These are phyloP conservation scores for Lepas anatifera DNA, from an alignment of 2,888 invertebrate genomes.

Conservation along the genomic window DNA sequence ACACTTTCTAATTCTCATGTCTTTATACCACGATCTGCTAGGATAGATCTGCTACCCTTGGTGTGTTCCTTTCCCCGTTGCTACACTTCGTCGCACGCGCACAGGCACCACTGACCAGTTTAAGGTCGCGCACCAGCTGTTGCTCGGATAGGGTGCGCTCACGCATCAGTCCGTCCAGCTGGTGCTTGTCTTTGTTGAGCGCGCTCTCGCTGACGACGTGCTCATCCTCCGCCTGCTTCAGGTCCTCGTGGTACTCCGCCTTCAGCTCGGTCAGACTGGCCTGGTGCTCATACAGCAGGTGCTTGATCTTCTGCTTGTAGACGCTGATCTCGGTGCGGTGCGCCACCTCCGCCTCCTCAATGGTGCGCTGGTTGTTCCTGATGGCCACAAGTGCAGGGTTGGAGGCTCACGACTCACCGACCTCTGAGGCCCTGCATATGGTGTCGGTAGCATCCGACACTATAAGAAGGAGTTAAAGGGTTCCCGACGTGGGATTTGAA, in stretches of 20 bases:
- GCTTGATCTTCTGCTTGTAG: slow-evolving; percentile 85
- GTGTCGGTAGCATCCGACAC: too few relatives aligned
- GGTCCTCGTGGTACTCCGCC: slow-evolving; percentile 36
- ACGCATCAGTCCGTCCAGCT: slow-evolving; percentile 7
- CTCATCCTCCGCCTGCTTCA: slow-evolving; percentile 18
- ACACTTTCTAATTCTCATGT: too few relatives aligned
- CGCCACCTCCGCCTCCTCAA: slow-evolving; percentile 73
- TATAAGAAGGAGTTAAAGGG: too few relatives aligned
- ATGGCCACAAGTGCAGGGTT: too few relatives aligned
- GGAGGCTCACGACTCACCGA: too few relatives aligned
- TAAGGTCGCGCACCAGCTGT: neutral
- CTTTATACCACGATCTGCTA: too few relatives aligned
- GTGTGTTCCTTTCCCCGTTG: too few relatives aligned
- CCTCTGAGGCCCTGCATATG: too few relatives aligned
- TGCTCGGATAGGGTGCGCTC: neutral
- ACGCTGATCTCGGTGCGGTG: slow-evolving; percentile 78
- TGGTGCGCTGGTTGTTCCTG: slow-evolving; percentile 68
- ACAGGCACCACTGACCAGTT: slow-evolving; percentile 13
- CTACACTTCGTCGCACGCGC: too few relatives aligned
- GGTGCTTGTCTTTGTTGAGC: slow-evolving; percentile 18
- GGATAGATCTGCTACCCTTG: too few relatives aligned
- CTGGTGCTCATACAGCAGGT: slow-evolving; percentile 82
- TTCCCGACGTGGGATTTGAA: too few relatives aligned
- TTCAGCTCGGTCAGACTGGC: slow-evolving; percentile 69
- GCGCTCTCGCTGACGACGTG: slow-evolving; percentile 17